Evolutionary conservation across 2,797 vertebrate species (phyloP).

Genomic region (Notolepis coatsorum): DNA sequence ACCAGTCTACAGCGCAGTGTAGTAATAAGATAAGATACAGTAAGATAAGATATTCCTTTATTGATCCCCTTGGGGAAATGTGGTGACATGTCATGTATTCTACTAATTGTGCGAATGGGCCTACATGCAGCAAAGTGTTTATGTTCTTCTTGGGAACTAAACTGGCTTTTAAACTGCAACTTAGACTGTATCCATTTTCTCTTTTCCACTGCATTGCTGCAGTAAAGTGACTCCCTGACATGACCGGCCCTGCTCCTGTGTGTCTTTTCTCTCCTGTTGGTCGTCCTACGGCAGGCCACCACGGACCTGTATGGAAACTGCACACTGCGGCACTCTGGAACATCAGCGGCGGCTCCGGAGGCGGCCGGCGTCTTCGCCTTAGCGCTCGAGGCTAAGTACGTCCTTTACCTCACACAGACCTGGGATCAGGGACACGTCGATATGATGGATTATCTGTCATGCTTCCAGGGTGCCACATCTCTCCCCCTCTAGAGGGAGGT

Average conservation of each 20-base stretch:
- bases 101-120: neutral
- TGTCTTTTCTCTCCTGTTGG: neutral
- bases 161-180: too few relatives aligned
- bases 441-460: conserved; percentile 14
- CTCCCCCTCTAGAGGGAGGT: conserved; percentile 9
- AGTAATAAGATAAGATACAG: too few relatives aligned
- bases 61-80: too few relatives aligned
- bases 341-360: conserved; percentile 97
- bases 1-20: too few relatives aligned
- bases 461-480: conserved; percentile 7
- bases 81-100: neutral
- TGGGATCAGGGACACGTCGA: conserved; percentile 3
- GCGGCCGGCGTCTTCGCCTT: conserved; percentile 97
- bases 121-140: too few relatives aligned
- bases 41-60: too few relatives aligned
- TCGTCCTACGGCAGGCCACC: conserved; percentile 89
- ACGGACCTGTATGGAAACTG: conserved; percentile 99
- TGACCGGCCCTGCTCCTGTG: neutral
- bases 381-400: conserved; percentile 98
- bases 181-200: neutral
- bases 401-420: conserved; percentile 29
- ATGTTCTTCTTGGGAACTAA: too few relatives aligned
- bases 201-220: too few relatives aligned
- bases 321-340: conserved; percentile 97
- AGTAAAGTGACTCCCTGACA: neutral